Evolutionary conservation across 2,888 invertebrate genomes (phyloP), one percentile per base, ranked within the genome.

Genomic region (Drosophila mulleri): DNA sequence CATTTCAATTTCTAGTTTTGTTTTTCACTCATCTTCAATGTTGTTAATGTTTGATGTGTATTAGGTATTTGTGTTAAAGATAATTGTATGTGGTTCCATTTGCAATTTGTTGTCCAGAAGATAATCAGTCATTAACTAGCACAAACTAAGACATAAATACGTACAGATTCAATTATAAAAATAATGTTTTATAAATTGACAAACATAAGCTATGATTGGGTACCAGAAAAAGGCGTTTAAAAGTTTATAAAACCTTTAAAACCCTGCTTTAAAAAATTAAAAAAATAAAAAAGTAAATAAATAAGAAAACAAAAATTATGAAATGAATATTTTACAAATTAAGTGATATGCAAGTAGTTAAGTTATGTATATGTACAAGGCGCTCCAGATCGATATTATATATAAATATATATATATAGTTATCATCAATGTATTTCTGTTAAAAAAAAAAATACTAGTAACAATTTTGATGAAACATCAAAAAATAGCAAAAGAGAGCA

Each of bases 351-450:
- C 75, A 70, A 59, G 26, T 74, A 74, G 70, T 59, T 74, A 78
- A 77, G 78, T 58, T 62, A 72, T 67, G 45, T 54, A 41, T 54
- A 26, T 54, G 39, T 54, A 54, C 54, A 72, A 62, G 23, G 71
- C 75, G 80, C 78, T 79, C 80, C 80, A 79, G 67, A 72, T 66
- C 54, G 79, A 78, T 78, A 72, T 67, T 67, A 78, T 63, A 53
- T 58, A 68, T 48, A 65, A 45, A 64, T 53, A 72, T 44, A 57
- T 26, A 26, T 64, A 47, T 60, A 62, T 70, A 75, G 44, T 78
- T 75, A 58, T 75, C 75, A 79, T 79, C 80, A 75, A 75, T 75
- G 78, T 78, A 68, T 79, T 61, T 72, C 75, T 78, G 80, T 78
- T 75, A 58, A 59, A 57, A 68, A 59, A 63, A 37, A 26, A 26